These are phyloP conservation scores for Cinara cedri DNA, from an alignment of 2,888 invertebrate species.

Conservation along the genomic window DNA sequence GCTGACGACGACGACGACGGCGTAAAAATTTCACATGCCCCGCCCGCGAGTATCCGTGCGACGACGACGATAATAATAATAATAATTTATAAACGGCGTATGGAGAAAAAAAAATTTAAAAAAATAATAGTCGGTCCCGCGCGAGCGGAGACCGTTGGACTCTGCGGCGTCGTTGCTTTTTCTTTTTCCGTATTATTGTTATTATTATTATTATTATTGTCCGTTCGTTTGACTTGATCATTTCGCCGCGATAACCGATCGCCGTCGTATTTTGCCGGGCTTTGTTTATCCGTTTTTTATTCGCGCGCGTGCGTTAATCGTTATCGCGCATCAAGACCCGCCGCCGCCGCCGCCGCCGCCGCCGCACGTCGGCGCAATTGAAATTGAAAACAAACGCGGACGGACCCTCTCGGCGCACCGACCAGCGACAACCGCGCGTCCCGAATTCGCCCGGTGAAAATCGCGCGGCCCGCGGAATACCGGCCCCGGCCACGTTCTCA, in stretches of 20 bases:
- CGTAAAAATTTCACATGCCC: too few relatives aligned
- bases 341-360: background rate
- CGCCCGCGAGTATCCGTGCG: too few relatives aligned
- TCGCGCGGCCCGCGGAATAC: too few relatives aligned
- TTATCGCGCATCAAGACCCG: background rate
- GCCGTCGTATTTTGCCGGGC: constrained; percentile 1
- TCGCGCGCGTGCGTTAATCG: too few relatives aligned
- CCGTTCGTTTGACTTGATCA: constrained; percentile 17
- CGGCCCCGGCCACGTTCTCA: too few relatives aligned
- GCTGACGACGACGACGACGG: background rate
- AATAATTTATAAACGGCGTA: too few relatives aligned
- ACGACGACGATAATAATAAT: too few relatives aligned
- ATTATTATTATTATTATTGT: background rate
- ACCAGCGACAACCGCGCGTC: background rate
- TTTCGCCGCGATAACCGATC: constrained; percentile 5
- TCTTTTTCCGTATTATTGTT: background rate
- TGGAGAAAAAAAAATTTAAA: background rate
- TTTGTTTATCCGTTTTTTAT: constrained; percentile 20
- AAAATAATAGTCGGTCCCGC: constrained; percentile 9
- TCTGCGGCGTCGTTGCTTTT: too few relatives aligned
- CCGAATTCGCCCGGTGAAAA: constrained; percentile 6
- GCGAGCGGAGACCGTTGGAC: constrained; percentile 5
- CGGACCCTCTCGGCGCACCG: background rate
- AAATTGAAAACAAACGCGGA: background rate
- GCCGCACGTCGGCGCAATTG: constrained; percentile 5